Conservation (phyloP, 2,113 vertebrate genomes). For the Perca fluviatilis region DNA sequence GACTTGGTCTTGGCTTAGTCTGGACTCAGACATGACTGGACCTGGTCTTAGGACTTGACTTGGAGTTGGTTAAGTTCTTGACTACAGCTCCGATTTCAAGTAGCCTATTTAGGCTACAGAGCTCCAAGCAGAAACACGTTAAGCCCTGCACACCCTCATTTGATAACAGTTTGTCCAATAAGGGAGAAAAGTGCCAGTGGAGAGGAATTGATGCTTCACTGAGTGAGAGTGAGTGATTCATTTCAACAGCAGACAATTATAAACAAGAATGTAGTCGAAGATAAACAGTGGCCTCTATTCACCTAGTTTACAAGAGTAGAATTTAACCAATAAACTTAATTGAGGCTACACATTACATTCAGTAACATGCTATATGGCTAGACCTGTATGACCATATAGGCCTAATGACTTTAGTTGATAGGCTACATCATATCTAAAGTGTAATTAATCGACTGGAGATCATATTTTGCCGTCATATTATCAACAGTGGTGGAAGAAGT, state of each 20-base stretch:
- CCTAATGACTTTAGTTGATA: not conserved
- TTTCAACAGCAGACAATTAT: conserved; percentile 21
- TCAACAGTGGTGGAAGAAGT: not conserved
- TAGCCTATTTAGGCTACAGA: not conserved
- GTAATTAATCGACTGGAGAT: not conserved
- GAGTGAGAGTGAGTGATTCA: conserved; percentile 9
- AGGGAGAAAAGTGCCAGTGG: not conserved
- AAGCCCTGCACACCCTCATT: no score
- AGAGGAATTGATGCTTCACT: conserved; percentile 17
- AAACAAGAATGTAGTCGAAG: not conserved
- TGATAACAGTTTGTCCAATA: no score
- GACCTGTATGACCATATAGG: no score
- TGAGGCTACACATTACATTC: not conserved
- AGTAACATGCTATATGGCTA: no score
- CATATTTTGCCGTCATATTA: not conserved
- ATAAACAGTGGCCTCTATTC: not conserved
- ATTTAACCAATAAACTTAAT: not conserved
- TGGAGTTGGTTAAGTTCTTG: not conserved
- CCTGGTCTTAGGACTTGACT: not conserved
- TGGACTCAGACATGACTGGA: not conserved
- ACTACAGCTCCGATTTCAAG: not conserved
- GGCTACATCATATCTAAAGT: not conserved
- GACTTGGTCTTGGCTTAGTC: not conserved
- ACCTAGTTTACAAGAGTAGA: not conserved
- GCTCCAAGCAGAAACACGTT: not conserved